Conservation (phyloP, 2,888 invertebrate genomes). For the Troilus luridus region DNA sequence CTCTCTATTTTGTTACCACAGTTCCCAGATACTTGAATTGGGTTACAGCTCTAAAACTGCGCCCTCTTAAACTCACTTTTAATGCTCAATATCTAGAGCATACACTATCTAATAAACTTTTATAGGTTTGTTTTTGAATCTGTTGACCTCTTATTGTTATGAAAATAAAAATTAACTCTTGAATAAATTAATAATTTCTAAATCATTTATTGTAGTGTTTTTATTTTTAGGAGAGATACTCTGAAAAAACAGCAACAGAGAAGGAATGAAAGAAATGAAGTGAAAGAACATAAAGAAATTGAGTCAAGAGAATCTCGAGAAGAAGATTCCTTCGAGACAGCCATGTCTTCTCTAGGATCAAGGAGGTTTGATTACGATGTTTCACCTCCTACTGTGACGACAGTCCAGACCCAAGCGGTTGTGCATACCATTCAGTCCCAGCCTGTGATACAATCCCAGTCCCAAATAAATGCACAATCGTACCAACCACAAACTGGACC, state of each 20-base stretch:
- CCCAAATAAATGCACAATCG: slow-evolving; percentile 47
- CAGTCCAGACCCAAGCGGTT: slow-evolving; percentile 51
- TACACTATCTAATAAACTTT: too few relatives aligned
- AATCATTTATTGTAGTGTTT: slow-evolving; percentile 58
- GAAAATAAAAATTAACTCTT: neutral
- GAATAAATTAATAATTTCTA: neutral
- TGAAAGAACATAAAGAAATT: slow-evolving; percentile 70
- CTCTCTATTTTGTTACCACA: too few relatives aligned
- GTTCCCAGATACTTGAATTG: too few relatives aligned
- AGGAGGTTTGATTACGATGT: slow-evolving; percentile 62
- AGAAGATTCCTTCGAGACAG: slow-evolving; percentile 73
- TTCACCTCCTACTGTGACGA: slow-evolving; percentile 24
- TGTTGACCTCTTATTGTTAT: neutral
- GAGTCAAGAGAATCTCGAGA: slow-evolving; percentile 74
- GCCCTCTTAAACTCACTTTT: too few relatives aligned
- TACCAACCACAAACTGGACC: slow-evolving; percentile 45
- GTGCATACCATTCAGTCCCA: slow-evolving; percentile 58
- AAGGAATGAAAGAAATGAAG: slow-evolving; percentile 59
- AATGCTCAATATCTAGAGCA: too few relatives aligned
- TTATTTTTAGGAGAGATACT: slow-evolving; percentile 64
- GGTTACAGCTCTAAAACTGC: too few relatives aligned
- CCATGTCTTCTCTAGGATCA: slow-evolving; percentile 71
- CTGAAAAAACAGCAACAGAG: slow-evolving; percentile 65
- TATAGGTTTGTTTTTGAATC: neutral
- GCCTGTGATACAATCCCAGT: slow-evolving; percentile 50